phyloP scores from a whole-genome alignment of 92 coral and sea anemone genomes.

The Pocillopora meandrina region DNA sequence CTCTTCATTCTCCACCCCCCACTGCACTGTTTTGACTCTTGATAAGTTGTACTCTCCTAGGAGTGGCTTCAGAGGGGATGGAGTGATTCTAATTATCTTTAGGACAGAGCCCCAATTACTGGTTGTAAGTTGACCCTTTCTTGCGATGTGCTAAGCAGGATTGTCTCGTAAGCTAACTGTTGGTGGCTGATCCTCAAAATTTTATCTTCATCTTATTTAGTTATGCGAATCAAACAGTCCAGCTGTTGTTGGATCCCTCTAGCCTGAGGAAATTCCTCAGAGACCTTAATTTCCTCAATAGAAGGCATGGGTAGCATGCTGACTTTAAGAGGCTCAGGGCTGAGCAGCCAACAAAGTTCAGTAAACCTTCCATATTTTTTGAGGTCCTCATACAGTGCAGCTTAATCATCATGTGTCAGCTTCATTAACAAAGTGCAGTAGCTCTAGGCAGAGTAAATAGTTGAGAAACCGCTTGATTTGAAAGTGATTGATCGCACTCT shows the following conservation, averaged over 20 bases:
- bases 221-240: not conserved
- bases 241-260: not conserved
- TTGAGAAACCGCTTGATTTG: not conserved
- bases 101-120: conserved; percentile 18
- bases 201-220: not conserved
- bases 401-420: not conserved
- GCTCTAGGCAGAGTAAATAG: conserved; percentile 2
- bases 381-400: not conserved
- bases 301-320: not conserved
- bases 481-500: not conserved
- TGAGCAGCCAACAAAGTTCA: not conserved
- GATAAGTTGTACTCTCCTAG: conserved; percentile 15
- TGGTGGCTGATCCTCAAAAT: no score
- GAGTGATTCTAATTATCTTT: not conserved
- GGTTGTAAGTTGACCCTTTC: conserved; percentile 18
- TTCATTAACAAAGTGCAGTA: conserved; percentile 10
- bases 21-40: conserved; percentile 19
- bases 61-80: not conserved
- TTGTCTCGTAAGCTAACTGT: conserved; percentile 3
- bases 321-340: conserved; percentile 6
- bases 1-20: conserved; percentile 4
- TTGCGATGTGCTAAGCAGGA: conserved; percentile 2
- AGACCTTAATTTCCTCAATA: not conserved
- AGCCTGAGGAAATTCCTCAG: not conserved
- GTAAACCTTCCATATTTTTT: not conserved